A percentile compares a stretch with the other conserved stretches of the same genome.
Evolutionary conservation across 1,140 invertebrate species (phyloP).

Genomic region (Neoseiulus cucumeris): DNA sequence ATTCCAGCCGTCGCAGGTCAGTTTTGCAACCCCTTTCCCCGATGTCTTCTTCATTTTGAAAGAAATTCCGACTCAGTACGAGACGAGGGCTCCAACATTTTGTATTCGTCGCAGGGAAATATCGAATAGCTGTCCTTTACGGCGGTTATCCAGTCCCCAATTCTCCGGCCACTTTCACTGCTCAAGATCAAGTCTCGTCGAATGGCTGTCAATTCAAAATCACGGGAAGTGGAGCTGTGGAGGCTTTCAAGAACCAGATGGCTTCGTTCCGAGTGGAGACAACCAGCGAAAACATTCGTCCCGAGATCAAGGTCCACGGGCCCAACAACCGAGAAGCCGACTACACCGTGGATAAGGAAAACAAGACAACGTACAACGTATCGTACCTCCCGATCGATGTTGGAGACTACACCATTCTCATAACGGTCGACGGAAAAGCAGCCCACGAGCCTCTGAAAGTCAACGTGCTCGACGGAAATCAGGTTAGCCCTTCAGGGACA

Average conservation of each 20-base stretch:
- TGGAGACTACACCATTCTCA: slow-evolving; percentile 46
- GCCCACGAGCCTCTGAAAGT: slow-evolving; percentile 17
- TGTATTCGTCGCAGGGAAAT: slow-evolving; percentile 45
- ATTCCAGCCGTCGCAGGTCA: slow-evolving; percentile 43
- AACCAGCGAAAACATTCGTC: not conserved
- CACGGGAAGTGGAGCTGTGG: slow-evolving; percentile 26
- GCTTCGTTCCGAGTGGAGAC: not conserved
- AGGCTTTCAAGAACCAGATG: not conserved
- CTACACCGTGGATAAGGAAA: slow-evolving; percentile 28
- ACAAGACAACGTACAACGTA: slow-evolving; percentile 37
- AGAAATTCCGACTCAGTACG: not conserved
- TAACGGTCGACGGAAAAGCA: slow-evolving; percentile 49
- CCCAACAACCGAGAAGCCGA: slow-evolving; percentile 17
- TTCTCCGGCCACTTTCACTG: slow-evolving; percentile 22
- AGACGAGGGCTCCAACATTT: not conserved
- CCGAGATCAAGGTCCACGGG: not conserved
- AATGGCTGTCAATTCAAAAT: slow-evolving; percentile 34
- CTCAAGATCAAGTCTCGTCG: not conserved
- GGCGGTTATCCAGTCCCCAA: slow-evolving; percentile 45
- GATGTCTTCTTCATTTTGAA: not conserved
- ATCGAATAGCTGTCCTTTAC: slow-evolving; percentile 67
- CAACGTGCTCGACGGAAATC: not conserved
- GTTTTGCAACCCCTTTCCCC: not conserved
- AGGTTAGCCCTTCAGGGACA: no score
- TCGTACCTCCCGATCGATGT: slow-evolving; percentile 47